phyloP scores from a whole-genome alignment of 53 echinoderm and acorn worm genomes.

The Glandiceps talaboti region DNA sequence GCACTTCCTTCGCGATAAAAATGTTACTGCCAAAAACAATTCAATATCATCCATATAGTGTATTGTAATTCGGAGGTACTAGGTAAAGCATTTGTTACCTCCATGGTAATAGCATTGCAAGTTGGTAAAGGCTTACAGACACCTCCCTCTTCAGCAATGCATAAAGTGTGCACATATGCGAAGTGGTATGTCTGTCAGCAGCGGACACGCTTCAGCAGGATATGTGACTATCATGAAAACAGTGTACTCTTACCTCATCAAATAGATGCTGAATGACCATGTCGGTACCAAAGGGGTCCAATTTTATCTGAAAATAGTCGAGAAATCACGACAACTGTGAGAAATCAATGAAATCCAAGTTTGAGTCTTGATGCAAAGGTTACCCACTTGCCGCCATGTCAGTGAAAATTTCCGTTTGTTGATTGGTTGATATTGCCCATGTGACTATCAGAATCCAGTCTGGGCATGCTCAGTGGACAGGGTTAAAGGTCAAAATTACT shows the following conservation, averaged over 20 bases:
- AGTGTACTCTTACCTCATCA: constrained; percentile 53
- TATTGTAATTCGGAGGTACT: too few species aligned
- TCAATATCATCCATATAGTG: too few species aligned
- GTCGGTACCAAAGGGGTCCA: constrained; percentile 13
- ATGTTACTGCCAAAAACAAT: too few species aligned
- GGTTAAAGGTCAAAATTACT: not conserved
- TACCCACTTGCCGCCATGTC: not conserved
- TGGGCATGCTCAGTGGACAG: not conserved
- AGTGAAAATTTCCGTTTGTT: not conserved
- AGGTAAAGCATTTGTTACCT: too few species aligned
- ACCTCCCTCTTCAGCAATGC: too few species aligned
- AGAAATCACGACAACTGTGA: not conserved
- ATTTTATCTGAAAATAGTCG: not conserved
- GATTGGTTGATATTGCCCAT: not conserved
- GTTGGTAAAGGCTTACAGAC: too few species aligned
- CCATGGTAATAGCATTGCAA: too few species aligned
- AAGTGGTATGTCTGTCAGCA: too few species aligned
- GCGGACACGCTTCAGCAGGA: too few species aligned
- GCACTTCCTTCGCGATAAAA: too few species aligned
- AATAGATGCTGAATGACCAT: constrained; percentile 96
- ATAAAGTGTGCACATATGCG: too few species aligned
- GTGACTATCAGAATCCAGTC: not conserved
- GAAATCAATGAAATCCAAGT: not conserved
- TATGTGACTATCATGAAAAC: too few species aligned
- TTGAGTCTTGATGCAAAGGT: not conserved